phyloP scores from a whole-genome alignment of 2,797 vertebrate genomes.

The Protonibea diacanthus region DNA sequence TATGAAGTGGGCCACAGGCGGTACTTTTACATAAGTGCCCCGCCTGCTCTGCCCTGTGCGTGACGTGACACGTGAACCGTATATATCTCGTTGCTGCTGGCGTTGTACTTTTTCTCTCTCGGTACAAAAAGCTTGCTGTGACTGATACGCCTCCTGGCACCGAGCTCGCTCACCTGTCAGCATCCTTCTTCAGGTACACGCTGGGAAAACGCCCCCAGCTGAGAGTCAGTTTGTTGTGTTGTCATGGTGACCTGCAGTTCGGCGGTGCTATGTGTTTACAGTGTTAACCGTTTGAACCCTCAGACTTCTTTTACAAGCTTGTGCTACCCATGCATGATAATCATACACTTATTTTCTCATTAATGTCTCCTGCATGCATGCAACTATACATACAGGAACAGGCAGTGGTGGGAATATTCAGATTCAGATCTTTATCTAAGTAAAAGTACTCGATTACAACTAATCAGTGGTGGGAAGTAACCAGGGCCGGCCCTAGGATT shows the following conservation, averaged over 20 bases:
- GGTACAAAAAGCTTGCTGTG: neutral
- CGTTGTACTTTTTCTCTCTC: neutral
- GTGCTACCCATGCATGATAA: no score
- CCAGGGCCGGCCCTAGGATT: no score
- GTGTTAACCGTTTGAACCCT: neutral
- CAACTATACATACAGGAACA: no score
- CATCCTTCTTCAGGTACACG: neutral
- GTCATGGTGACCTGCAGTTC: conserved; percentile 9
- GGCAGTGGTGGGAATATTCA: no score
- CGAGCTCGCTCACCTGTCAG: neutral
- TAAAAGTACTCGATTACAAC: no score
- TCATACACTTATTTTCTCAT: no score
- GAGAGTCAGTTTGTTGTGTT: neutral
- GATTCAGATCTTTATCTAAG: no score
- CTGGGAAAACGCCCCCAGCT: conserved; percentile 51
- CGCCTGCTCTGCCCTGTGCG: neutral
- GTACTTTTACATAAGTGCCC: neutral
- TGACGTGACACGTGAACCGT: neutral
- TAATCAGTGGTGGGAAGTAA: no score
- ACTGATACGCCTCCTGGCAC: conserved; percentile 18
- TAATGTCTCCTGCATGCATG: no score
- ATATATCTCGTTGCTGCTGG: neutral
- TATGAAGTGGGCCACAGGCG: no score
- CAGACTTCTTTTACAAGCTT: no score
- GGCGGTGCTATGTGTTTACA: neutral